These are phyloP conservation scores for Urophycis tenuis DNA, from an alignment of 2,797 vertebrate species.

Conservation along the genomic window DNA sequence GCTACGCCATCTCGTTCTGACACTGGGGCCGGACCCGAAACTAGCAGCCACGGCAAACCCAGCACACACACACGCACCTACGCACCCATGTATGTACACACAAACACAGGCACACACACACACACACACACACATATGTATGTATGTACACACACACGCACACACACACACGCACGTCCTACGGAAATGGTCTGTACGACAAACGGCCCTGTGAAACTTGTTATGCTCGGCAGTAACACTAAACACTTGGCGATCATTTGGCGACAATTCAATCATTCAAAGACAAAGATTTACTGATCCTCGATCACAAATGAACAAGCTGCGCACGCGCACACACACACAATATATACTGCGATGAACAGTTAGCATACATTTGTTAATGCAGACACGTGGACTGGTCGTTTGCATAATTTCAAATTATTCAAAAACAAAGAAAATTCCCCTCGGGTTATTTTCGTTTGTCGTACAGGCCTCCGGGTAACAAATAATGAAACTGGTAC, in stretches of 20 bases:
- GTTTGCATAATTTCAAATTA: conserved; percentile 46
- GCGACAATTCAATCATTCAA: neutral
- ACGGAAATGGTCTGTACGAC: no score
- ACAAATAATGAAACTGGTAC: neutral
- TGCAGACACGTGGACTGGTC: conserved; percentile 28
- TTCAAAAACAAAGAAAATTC: neutral
- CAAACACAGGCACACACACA: no score
- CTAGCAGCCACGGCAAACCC: no score
- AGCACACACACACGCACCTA: no score
- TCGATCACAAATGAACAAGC: neutral
- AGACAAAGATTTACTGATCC: neutral
- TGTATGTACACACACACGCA: no score
- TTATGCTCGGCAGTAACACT: neutral
- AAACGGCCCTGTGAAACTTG: neutral
- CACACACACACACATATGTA: no score
- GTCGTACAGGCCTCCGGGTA: neutral
- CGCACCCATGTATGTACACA: no score
- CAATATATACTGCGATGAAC: neutral
- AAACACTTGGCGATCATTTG: neutral
- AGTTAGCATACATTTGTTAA: conserved; percentile 22
- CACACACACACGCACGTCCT: no score
- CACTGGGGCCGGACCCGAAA: neutral
- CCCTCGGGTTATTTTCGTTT: neutral
- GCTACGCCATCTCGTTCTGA: conserved; percentile 27
- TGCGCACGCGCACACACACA: no score